A percentile compares a stretch with the other conserved stretches of the same genome.
Evolutionary conservation across 1,140 invertebrate species (phyloP).

Genomic region (Solenopsis invicta): DNA sequence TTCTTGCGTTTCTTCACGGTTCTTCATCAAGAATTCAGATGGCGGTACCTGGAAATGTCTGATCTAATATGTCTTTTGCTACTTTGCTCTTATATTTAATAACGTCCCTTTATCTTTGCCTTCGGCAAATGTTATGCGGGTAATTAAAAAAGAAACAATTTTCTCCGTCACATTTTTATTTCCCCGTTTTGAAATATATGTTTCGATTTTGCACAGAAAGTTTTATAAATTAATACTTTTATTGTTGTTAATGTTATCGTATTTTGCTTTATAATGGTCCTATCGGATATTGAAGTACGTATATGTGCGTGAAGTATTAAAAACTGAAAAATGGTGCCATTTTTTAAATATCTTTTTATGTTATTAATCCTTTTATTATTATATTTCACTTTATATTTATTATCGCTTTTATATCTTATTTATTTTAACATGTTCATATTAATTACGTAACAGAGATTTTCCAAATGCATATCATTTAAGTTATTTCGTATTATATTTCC

Average conservation of each 20-base stretch:
- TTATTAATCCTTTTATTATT: conserved; percentile 4
- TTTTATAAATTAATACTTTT: not conserved
- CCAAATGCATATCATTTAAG: too few species aligned
- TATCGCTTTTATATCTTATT: not conserved
- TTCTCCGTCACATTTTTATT: not conserved
- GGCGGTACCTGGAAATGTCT: conserved; percentile 62
- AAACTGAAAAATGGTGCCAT: not conserved
- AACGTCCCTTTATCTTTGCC: not conserved
- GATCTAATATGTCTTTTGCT: conserved; percentile 18
- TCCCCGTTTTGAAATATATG: not conserved
- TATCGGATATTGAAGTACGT: not conserved
- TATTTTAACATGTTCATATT: not conserved
- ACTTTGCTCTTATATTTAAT: conserved; percentile 22
- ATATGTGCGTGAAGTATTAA: not conserved
- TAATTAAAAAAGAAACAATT: conserved; percentile 3
- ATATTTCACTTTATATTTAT: not conserved
- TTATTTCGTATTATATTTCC: too few species aligned
- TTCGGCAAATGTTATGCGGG: not conserved
- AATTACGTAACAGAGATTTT: not conserved
- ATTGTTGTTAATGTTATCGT: not conserved
- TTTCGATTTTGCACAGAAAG: not conserved
- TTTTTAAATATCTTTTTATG: not conserved
- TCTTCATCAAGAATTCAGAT: conserved; percentile 63
- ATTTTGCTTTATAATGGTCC: not conserved
- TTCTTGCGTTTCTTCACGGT: conserved; percentile 50